Percentiles rank a stretch among this genome's conserved stretches.
Evolutionary conservation across 2,888 invertebrate genomes (phyloP).

Genomic region (Aphodius sticticus): DNA sequence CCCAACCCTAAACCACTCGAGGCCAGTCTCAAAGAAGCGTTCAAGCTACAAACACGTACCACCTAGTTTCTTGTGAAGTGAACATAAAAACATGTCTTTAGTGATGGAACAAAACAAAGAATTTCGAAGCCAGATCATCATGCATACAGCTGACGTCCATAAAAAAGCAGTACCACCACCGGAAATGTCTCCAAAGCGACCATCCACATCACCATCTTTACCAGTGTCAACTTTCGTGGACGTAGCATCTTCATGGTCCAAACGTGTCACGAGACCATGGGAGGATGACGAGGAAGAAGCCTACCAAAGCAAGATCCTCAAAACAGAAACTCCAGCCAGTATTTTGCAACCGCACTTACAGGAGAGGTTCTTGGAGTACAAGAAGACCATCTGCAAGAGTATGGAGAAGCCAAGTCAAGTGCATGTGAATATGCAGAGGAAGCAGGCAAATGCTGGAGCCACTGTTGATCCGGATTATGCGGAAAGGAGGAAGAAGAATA

Average conservation of each 20-base stretch:
- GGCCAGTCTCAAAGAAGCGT: not conserved
- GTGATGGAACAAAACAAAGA: not conserved
- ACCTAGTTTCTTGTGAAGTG: not conserved
- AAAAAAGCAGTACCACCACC: not conserved
- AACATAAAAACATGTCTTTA: not conserved
- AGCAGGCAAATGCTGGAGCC: conserved; percentile 40
- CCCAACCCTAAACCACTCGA: not conserved
- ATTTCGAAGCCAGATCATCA: not conserved
- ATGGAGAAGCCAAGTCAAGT: not conserved
- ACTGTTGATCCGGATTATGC: conserved; percentile 80
- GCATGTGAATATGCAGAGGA: not conserved
- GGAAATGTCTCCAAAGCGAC: not conserved
- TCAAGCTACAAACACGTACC: not conserved
- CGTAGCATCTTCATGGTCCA: not conserved
- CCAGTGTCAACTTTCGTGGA: not conserved
- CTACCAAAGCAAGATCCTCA: not conserved
- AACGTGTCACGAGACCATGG: not conserved
- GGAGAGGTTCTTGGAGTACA: conserved; percentile 71
- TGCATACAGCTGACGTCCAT: not conserved
- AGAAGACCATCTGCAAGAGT: conserved; percentile 58
- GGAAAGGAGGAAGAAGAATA: conserved; percentile 89
- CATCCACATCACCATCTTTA: not conserved
- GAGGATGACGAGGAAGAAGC: not conserved
- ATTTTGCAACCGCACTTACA: conserved; percentile 47
- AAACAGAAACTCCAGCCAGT: not conserved